Percentiles rank a stretch among this genome's conserved stretches.
phyloP scores from a whole-genome alignment of 2,113 vertebrate species.

The Illadopsis cleaveri region DNA sequence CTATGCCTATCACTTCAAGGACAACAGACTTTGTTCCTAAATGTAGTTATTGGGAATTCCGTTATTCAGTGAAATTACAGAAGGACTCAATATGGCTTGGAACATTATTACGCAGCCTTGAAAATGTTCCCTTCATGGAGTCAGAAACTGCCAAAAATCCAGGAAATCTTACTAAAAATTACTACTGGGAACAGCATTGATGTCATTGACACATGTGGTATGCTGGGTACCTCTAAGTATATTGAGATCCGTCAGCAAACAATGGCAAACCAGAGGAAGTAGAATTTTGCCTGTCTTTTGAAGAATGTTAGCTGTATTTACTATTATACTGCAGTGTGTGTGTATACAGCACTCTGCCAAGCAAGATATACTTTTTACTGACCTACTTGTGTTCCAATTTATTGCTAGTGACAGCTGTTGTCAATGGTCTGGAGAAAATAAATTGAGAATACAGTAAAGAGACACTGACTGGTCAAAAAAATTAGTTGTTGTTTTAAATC shows the following conservation, averaged over 20 bases:
- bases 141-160: not conserved
- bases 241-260: not conserved
- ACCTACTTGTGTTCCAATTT: conserved; percentile 52
- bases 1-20: not conserved
- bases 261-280: not conserved
- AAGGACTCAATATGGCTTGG: not conserved
- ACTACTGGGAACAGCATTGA: not conserved
- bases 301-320: not conserved
- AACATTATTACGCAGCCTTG: not conserved
- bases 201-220: not conserved
- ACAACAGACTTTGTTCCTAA: conserved; percentile 10
- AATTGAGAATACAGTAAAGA: conserved; percentile 21
- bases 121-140: not conserved
- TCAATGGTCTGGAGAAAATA: conserved; percentile 48
- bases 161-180: not conserved
- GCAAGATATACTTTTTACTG: conserved; percentile 37
- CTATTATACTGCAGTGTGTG: not conserved
- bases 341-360: conserved; percentile 2
- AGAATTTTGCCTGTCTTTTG: conserved; percentile 1
- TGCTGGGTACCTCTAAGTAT: not conserved
- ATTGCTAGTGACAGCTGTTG: conserved; percentile 52
- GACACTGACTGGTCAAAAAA: conserved; percentile 24
- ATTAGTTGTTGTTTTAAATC: conserved; percentile 31
- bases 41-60: not conserved
- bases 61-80: not conserved